Evolutionary conservation across 2,113 vertebrate species (phyloP).

Genomic region (Macaca nemestrina): DNA sequence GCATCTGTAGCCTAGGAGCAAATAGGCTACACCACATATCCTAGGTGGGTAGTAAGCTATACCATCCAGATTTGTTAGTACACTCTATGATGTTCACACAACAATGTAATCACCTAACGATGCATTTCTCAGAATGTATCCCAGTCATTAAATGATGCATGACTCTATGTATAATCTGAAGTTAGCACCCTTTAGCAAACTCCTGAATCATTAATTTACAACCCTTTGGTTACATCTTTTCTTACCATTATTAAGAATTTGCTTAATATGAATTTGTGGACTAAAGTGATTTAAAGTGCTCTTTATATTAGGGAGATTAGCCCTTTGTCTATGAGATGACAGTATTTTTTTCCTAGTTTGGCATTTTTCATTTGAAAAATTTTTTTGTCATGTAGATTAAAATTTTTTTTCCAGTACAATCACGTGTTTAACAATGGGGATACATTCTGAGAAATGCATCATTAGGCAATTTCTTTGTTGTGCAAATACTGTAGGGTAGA

Average conservation of each 20-base stretch:
- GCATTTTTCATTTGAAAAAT: not conserved
- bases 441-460: too few species aligned
- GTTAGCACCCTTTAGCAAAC: not conserved
- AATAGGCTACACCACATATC: not conserved
- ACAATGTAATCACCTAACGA: not conserved
- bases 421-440: too few species aligned
- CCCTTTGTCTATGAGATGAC: not conserved
- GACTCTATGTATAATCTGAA: not conserved
- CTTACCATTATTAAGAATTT: conserved; percentile 6
- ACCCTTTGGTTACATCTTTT: not conserved
- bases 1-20: not conserved
- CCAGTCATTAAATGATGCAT: not conserved
- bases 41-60: not conserved
- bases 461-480: too few species aligned
- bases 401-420: too few species aligned
- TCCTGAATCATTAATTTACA: not conserved
- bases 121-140: not conserved
- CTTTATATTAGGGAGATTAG: not conserved
- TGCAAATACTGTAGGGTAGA: too few species aligned
- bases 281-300: not conserved
- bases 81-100: not conserved
- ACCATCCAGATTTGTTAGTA: not conserved
- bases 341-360: not conserved
- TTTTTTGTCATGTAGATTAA: not conserved
- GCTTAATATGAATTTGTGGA: not conserved